Evolutionary conservation across 2,113 vertebrate species (phyloP), one percentile per base, ranked within the genome.

Genomic region (Lophura nycthemera): DNA sequence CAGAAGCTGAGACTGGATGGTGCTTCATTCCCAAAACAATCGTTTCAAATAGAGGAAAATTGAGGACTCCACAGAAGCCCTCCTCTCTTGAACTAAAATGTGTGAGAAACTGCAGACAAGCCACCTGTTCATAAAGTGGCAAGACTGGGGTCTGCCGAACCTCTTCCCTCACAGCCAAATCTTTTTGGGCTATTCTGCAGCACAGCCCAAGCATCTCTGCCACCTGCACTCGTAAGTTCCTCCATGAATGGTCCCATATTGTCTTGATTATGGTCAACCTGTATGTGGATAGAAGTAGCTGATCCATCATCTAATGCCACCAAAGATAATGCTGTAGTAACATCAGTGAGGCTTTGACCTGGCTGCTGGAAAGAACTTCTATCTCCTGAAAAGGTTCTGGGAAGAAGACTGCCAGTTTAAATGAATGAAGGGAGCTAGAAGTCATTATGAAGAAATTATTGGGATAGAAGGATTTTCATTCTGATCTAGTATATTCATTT

Each of bases 131-230:
- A 25, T 7, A 6, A 50, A 76, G 8, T 61, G 32, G 36, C 11
- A 34, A 47, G 27, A 6, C 10, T 18, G 8, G 1, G 5, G 5
- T 75, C 54, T 82, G 32, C 40, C 32, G 25, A 72, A 11, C 11
- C 6, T 1, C 6, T 81, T 17, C 0, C 0, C 50, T 69, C 38
- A 43, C 32, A 32, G 10, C 6, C 54, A 10, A 63, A 9, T 14
- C 20, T 81, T 71, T 56, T 52, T 19, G 48, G 64, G 29, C 17
- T 71, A 11, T 60, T 45, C 29, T 12, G 38, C 43, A 65, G 5
- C 50, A 57, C 4, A 45, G 22, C 24, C 59, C 3, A 25, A 65
- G 8, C 13, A 29, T 52, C 29, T 86, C 64, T 81, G 20, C 32
- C 30, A 30, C 38, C 7, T 19, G 7, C 25, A 38, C 2, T 4